Percentiles rank a stretch among this genome's conserved stretches.
Conservation (phyloP, 2,888 invertebrate species). For the Ischnura elegans region DNA sequence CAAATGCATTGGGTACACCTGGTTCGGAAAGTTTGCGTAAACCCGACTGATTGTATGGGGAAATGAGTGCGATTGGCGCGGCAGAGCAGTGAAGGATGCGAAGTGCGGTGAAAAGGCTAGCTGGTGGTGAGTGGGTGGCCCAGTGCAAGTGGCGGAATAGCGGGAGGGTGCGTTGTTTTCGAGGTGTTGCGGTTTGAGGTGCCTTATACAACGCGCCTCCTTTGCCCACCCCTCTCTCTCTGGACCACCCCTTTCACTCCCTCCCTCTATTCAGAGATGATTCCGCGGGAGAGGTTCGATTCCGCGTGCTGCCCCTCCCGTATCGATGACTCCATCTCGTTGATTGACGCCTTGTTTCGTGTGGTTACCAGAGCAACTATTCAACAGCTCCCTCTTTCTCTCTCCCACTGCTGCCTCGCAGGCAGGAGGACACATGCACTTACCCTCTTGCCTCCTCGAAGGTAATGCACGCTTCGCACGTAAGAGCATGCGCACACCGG, state of each 20-base stretch:
- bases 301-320: neutral
- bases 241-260: too few relatives aligned
- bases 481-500: too few relatives aligned
- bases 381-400: too few relatives aligned
- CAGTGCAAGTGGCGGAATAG: neutral
- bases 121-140: too few relatives aligned
- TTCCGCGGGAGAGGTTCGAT: neutral
- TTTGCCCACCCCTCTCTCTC: too few relatives aligned
- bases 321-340: neutral
- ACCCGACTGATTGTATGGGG: too few relatives aligned
- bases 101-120: too few relatives aligned
- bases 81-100: too few relatives aligned
- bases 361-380: neutral
- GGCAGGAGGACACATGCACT: neutral
- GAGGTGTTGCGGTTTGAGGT: neutral
- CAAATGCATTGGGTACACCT: too few relatives aligned
- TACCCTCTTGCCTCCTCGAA: neutral
- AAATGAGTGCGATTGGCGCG: too few relatives aligned
- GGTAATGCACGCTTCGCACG: neutral
- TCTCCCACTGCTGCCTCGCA: neutral
- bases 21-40: too few relatives aligned
- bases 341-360: neutral
- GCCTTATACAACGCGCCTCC: neutral
- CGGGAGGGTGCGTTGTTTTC: neutral
- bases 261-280: neutral